These are phyloP conservation scores for Leontopithecus rosalia DNA, from an alignment of 2,797 vertebrate species.

Conservation along the genomic window DNA sequence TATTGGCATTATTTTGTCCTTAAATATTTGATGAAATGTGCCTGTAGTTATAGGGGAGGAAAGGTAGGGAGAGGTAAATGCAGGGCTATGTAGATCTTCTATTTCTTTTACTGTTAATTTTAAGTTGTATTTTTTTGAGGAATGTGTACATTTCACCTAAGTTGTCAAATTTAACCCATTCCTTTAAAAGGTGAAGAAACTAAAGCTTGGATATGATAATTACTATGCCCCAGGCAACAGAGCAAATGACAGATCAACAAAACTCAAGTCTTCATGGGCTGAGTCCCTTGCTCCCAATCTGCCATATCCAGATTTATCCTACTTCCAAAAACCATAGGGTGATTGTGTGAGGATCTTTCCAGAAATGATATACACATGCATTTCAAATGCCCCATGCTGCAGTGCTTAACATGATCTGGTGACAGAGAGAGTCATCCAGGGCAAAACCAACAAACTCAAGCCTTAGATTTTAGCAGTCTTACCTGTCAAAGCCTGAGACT, in stretches of 20 bases:
- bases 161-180: not conserved
- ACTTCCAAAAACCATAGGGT: not conserved
- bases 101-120: constrained; percentile 32
- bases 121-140: not conserved
- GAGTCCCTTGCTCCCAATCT: not conserved
- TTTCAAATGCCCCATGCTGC: not conserved
- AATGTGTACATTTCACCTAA: not conserved
- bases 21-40: constrained; percentile 22
- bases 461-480: not conserved
- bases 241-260: not conserved
- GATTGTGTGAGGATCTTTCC: not conserved
- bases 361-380: not conserved
- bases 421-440: not conserved
- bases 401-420: not conserved
- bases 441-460: not conserved
- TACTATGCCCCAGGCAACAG: not conserved
- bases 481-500: not conserved
- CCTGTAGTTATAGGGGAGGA: not conserved
- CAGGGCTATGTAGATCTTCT: constrained; percentile 15
- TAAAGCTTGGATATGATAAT: not conserved
- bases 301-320: not conserved
- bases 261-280: not conserved
- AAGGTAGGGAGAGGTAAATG: not conserved
- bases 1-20: constrained; percentile 24
- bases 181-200: not conserved